Evolutionary conservation across 2,888 invertebrate species (phyloP).

Genomic region (Taphrorychus bicolor): DNA sequence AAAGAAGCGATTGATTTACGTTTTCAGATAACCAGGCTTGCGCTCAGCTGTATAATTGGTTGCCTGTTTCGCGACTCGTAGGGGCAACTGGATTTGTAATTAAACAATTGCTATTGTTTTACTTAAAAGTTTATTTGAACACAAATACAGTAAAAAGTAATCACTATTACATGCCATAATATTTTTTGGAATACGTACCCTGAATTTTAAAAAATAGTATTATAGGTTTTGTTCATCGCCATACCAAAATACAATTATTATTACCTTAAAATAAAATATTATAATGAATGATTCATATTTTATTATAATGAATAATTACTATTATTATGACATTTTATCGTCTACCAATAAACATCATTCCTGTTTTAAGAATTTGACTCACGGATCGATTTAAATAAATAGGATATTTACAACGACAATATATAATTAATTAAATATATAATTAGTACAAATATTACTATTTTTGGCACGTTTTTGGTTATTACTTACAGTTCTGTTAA

Average conservation of each 20-base stretch:
- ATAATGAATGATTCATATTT: neutral
- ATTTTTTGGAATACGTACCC: slow-evolving; percentile 55
- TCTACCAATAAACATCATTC: neutral
- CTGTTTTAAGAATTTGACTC: neutral
- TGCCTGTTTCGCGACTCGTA: slow-evolving; percentile 17
- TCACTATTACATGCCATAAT: slow-evolving; percentile 41
- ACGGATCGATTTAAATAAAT: neutral
- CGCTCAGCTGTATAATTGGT: slow-evolving; percentile 17
- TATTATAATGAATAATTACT: neutral
- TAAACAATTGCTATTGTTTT: neutral
- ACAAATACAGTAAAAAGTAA: slow-evolving; percentile 47
- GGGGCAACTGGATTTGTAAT: too few species aligned
- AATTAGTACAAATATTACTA: slow-evolving; percentile 1
- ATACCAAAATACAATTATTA: slow-evolving; percentile 12
- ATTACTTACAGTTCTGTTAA: neutral
- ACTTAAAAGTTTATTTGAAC: slow-evolving; percentile 45
- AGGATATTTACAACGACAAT: neutral
- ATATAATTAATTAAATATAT: too few species aligned
- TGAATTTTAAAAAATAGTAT: slow-evolving; percentile 46
- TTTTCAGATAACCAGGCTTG: slow-evolving; percentile 5
- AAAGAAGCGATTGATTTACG: neutral
- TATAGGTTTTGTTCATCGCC: slow-evolving; percentile 21
- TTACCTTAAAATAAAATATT: slow-evolving; percentile 3
- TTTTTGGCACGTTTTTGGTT: slow-evolving; percentile 1
- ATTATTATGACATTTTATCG: neutral